These are phyloP conservation scores for Epistrophe grossulariae DNA, from an alignment of 2,888 invertebrate genomes.

Conservation along the genomic window DNA sequence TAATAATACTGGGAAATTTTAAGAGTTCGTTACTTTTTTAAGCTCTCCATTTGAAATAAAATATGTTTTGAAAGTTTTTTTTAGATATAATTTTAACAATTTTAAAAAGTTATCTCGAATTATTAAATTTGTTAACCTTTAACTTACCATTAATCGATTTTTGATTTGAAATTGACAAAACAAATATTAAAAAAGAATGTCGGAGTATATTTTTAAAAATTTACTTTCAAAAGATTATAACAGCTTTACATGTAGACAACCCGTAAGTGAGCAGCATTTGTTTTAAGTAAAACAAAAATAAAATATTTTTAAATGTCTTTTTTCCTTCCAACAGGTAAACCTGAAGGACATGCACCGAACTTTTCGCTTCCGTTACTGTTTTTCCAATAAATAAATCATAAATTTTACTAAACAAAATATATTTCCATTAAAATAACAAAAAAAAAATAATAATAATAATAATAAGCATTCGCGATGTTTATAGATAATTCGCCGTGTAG, in stretches of 20 bases:
- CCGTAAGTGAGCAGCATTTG: conserved; percentile 19
- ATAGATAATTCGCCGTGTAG: conserved; percentile 52
- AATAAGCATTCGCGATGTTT: conserved; percentile 46
- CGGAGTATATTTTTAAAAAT: too few species aligned
- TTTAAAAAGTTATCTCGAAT: background rate
- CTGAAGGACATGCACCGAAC: conserved; percentile 29
- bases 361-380: conserved; percentile 55
- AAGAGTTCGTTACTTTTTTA: conserved; percentile 9
- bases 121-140: too few species aligned
- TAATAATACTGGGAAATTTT: conserved; percentile 34
- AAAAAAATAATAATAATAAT: too few species aligned
- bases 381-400: conserved; percentile 52
- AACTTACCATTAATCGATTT: too few species aligned
- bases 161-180: too few species aligned
- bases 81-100: background rate
- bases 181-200: too few species aligned
- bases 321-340: conserved; percentile 52
- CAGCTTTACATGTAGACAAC: conserved; percentile 21
- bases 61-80: background rate
- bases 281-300: background rate
- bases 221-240: background rate
- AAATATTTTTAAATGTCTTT: background rate
- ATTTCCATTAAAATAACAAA: conserved; percentile 36
- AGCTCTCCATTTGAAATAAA: conserved; percentile 1
- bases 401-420: conserved; percentile 38